Conservation (phyloP, 64 coral and sea anemone species). For the Orbicella faveolata region DNA sequence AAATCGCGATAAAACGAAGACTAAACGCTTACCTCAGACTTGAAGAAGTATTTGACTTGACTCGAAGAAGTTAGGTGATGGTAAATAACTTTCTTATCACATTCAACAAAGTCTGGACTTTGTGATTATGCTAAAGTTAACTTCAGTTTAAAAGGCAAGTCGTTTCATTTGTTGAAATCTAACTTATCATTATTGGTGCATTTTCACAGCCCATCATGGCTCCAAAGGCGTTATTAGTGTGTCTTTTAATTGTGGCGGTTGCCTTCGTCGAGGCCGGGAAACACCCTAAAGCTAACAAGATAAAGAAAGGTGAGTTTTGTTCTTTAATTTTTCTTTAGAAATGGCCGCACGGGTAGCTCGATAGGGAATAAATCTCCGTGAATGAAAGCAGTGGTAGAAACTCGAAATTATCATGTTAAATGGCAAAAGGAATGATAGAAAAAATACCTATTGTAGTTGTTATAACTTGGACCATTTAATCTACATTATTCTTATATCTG, state of each 20-base stretch:
- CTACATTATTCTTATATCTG: too few species aligned
- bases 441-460: too few species aligned
- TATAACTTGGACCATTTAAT: too few species aligned
- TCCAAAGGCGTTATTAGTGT: slow-evolving; percentile 70
- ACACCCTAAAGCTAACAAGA: slow-evolving; percentile 72
- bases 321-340: neutral
- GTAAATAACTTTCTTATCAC: neutral
- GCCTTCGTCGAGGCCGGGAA: slow-evolving; percentile 70
- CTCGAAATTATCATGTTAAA: too few species aligned
- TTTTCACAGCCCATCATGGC: slow-evolving; percentile 71
- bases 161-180: neutral
- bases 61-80: neutral
- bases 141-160: neutral
- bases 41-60: neutral
- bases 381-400: neutral
- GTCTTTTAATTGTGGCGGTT: slow-evolving; percentile 53
- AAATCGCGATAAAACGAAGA: neutral
- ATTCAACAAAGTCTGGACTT: neutral
- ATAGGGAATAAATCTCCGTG: neutral
- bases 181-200: neutral
- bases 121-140: neutral
- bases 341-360: too few species aligned
- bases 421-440: too few species aligned
- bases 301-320: slow-evolving; percentile 53
- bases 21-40: slow-evolving; percentile 3